A percentile compares a stretch with the other conserved stretches of the same genome.
Conservation (phyloP, 1,140 invertebrate genomes). For the Scaptodrosophila lebanonensis region DNA sequence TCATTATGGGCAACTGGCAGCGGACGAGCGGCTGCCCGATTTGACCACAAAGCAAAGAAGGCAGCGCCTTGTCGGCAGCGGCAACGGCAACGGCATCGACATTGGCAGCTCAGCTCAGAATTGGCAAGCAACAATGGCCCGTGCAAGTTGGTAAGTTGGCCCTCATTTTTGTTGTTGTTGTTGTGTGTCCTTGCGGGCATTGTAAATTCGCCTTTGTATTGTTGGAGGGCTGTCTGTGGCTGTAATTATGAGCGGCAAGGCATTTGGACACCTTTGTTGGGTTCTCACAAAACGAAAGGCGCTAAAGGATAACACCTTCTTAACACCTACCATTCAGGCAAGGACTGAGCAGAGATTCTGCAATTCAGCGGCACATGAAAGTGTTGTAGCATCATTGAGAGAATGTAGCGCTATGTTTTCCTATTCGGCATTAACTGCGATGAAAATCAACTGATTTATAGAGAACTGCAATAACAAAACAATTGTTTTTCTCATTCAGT, state of each 20-base stretch:
- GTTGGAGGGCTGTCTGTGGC: slow-evolving; percentile 32
- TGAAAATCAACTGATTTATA: no score
- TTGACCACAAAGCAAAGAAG: slow-evolving; percentile 42
- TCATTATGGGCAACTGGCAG: slow-evolving; percentile 64
- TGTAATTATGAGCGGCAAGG: slow-evolving; percentile 52
- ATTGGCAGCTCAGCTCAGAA: slow-evolving; percentile 28
- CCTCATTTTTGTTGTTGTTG: slow-evolving; percentile 4
- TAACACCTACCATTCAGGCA: slow-evolving; percentile 61
- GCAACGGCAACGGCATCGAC: not conserved
- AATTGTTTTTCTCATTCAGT: slow-evolving; percentile 1
- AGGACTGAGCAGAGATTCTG: no score
- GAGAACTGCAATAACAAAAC: no score
- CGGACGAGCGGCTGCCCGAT: slow-evolving; percentile 10
- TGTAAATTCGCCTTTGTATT: slow-evolving; percentile 54
- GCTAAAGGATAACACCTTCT: slow-evolving; percentile 77
- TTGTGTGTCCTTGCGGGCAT: slow-evolving; percentile 51
- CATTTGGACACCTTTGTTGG: slow-evolving; percentile 50
- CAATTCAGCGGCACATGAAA: no score
- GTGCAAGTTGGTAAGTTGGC: slow-evolving; percentile 17
- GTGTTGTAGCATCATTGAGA: slow-evolving; percentile 44
- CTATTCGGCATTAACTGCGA: no score
- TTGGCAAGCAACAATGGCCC: slow-evolving; percentile 40
- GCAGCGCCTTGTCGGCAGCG: not conserved
- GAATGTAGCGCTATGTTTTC: no score
- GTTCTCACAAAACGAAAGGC: slow-evolving; percentile 58